Base-by-base conservation (phyloP, 1,140 invertebrate genomes). In the Galleria mellonella region DNA sequence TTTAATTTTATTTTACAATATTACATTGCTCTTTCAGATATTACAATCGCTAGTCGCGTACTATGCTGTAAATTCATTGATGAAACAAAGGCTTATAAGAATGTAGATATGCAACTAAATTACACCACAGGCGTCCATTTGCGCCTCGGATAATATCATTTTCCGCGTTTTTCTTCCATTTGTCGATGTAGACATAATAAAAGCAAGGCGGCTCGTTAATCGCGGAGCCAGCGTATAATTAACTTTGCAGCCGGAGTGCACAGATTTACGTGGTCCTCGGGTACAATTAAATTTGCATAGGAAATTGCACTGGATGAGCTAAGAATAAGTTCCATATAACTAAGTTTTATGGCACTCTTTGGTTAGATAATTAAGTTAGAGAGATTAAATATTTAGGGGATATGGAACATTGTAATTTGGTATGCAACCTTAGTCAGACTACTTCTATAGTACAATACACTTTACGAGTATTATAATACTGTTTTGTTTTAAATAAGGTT, bases 271-370 rank as follows among this genome's bases (percentile, higher is more conserved):
- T 65, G 68, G 67, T 73, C 72, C 66, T 60, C 51, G 76, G 77
- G 77, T 60, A 81, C 81, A 84, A 84, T 84, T 83, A 84, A 83
- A 81, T 84, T 84, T 84, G 81, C 81, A 84, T 84, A 84, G 81
- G 74, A 82, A 83, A 84, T 83, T 81, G 77, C 66, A 76, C 56
- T 60, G 69, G 73, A 70, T 66, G 55, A 70, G 67, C 73, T 69
- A 79, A 79, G 75, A 83, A 81, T 81, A 83, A 79, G 73, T 82
- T 74, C 66, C 47, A 49, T 65, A 60, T 60, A 74, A 77, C 66
- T 70, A 75, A 77, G 66, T 72, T 82, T 73, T 78, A 78, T 62
- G 58, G 36, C 38, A 56, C 51, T 57, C 41, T 43, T 51, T 36
- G 33, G 55, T 8, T 23, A 23, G 17, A 6, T 23, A 23, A 23